Evolutionary conservation across 2,888 invertebrate species (phyloP), one percentile per base, ranked within the genome.

Genomic region (Onthophagus sagittarius): DNA sequence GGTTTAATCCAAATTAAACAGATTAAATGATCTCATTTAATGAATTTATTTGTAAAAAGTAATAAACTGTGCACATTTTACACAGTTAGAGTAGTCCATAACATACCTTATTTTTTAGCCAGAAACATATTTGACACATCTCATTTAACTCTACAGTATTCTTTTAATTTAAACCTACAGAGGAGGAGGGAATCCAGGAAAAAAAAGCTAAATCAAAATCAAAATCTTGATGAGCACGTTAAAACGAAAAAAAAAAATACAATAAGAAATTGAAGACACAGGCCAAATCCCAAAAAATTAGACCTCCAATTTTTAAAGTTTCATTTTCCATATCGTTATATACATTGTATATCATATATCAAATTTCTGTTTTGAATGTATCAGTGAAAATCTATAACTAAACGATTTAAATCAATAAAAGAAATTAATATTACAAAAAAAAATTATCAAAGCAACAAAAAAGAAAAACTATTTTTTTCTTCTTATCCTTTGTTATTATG

Each of bases 1-100:
- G n/a, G n/a, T n/a, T n/a, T n/a, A n/a, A n/a, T n/a, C n/a, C n/a
- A n/a, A 23, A 23, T 23, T 23, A 23, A 23, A 23, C 23, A 23
- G 23, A 23, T 23, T 23, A 3, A 7, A 53, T 53, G 4, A 53
- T 53, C 39, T 53, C 39, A 53, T 67, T 32, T 32, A 67, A 32
- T 31, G 67, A 31, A 67, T 67, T 67, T 67, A 67, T 67, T 67
- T 67, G 67, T 67, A 67, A 67, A 67, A 67, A 67, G 67, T 67
- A 67, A 67, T 67, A 67, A 67, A 67, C 67, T 67, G 67, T 23
- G 67, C 23, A 67, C 67, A 67, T 31, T 23, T 23, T 32, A 67
- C 67, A 67, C 67, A 67, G 67, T 67, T 67, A 23, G 9, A 23
- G 23, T 67, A 15, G 23, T 32, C 32, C 31, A 31, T 67, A 67